Evolutionary conservation across 2,113 vertebrate species (phyloP).

Genomic region (Scophthalmus maximus): DNA sequence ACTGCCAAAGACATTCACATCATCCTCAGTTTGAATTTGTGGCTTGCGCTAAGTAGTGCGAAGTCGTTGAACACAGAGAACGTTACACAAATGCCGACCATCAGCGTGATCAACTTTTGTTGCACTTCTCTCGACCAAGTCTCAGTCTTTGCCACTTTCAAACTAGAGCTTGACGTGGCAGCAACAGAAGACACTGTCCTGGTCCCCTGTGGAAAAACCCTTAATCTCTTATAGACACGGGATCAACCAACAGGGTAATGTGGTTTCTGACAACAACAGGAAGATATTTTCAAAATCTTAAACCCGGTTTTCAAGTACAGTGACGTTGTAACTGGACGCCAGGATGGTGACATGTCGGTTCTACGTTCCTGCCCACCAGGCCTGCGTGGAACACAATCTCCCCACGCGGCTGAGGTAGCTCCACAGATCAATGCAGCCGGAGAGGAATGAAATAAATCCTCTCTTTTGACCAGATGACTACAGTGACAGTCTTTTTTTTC

Average conservation of each 20-base stretch:
- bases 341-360: conserved; percentile 32
- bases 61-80: too few species aligned
- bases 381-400: conserved; percentile 41
- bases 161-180: too few species aligned
- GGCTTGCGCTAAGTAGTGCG: too few species aligned
- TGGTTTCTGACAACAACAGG: background rate
- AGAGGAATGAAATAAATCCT: conserved; percentile 43
- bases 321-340: too few species aligned
- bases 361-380: conserved; percentile 31
- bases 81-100: too few species aligned
- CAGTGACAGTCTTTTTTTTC: conserved; percentile 58
- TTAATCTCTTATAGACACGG: background rate
- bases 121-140: too few species aligned
- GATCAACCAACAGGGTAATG: background rate
- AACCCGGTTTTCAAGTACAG: background rate
- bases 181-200: too few species aligned
- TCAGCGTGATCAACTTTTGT: too few species aligned
- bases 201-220: too few species aligned
- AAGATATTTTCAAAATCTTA: background rate
- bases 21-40: too few species aligned
- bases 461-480: conserved; percentile 25
- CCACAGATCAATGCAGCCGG: conserved; percentile 57
- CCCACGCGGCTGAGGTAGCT: conserved; percentile 51
- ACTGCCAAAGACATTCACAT: too few species aligned
- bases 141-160: too few species aligned